Percentiles rank a stretch among this genome's conserved stretches.
Conservation (phyloP, 2,113 vertebrate genomes). For the Erythrolamprus reginae region DNA sequence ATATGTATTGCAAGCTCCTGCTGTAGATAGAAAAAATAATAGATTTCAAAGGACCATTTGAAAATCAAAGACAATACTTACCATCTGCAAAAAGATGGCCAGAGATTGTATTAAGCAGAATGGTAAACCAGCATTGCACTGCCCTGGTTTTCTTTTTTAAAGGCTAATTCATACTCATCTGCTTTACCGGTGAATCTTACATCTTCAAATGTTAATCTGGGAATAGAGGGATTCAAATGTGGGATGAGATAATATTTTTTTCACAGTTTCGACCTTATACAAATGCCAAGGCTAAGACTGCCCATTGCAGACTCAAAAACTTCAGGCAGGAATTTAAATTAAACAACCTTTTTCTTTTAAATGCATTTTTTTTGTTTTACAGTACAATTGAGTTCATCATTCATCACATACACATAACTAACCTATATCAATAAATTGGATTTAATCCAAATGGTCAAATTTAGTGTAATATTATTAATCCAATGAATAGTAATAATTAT, state of each 20-base stretch:
- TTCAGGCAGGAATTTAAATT: neutral
- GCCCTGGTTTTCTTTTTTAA: neutral
- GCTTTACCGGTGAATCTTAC: neutral
- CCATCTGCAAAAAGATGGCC: neutral
- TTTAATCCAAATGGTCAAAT: no score
- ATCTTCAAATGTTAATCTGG: neutral
- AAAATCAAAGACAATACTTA: neutral
- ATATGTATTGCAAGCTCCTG: neutral
- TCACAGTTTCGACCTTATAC: neutral
- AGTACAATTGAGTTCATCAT: neutral
- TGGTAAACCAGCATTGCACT: neutral
- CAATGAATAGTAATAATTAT: no score
- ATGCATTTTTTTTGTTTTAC: neutral
- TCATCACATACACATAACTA: neutral
- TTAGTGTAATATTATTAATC: no score
- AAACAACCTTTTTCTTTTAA: neutral
- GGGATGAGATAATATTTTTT: neutral
- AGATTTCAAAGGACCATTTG: neutral
- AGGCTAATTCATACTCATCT: neutral
- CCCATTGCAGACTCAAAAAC: neutral
- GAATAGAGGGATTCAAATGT: neutral
- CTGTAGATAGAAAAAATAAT: neutral
- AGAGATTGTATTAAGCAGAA: neutral
- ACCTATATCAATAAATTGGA: neutral
- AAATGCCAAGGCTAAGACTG: neutral